phyloP scores from a whole-genome alignment of 2,888 invertebrate species.

The Zygogramma bicolorata region DNA sequence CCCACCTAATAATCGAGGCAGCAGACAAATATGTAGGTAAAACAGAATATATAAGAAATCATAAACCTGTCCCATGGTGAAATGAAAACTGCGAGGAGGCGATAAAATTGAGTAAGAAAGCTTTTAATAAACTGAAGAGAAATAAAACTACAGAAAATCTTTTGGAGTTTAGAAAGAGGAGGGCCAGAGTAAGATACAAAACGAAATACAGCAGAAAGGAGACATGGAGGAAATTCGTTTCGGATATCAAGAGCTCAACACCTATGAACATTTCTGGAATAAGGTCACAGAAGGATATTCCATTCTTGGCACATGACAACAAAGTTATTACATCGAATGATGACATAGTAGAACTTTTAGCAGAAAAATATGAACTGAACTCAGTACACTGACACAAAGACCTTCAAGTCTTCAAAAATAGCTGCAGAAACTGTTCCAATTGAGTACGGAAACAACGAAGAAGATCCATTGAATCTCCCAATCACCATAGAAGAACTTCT shows the following conservation, averaged over 20 bases:
- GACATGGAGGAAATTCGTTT: constrained; percentile 30
- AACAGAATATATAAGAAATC: not conserved
- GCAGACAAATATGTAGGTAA: not conserved
- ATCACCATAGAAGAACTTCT: too few species aligned
- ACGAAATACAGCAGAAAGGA: too few species aligned
- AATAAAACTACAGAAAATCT: not conserved
- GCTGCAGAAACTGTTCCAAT: too few species aligned
- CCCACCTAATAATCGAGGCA: not conserved
- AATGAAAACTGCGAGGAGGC: not conserved
- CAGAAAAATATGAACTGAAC: too few species aligned
- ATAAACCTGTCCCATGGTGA: not conserved
- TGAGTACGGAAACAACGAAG: too few species aligned
- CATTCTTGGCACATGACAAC: too few species aligned
- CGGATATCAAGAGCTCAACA: constrained; percentile 20
- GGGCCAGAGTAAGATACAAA: not conserved
- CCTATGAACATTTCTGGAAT: constrained; percentile 26
- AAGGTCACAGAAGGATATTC: too few species aligned
- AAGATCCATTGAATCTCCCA: too few species aligned
- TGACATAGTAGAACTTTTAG: too few species aligned
- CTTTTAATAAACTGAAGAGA: not conserved
- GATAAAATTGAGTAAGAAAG: not conserved
- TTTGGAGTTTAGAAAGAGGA: constrained; percentile 17
- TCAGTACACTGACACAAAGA: too few species aligned
- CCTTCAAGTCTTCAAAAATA: too few species aligned
- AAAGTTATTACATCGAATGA: too few species aligned